These are phyloP conservation scores for Sisor rabdophorus DNA, from an alignment of 2,113 vertebrate genomes.

Conservation along the genomic window DNA sequence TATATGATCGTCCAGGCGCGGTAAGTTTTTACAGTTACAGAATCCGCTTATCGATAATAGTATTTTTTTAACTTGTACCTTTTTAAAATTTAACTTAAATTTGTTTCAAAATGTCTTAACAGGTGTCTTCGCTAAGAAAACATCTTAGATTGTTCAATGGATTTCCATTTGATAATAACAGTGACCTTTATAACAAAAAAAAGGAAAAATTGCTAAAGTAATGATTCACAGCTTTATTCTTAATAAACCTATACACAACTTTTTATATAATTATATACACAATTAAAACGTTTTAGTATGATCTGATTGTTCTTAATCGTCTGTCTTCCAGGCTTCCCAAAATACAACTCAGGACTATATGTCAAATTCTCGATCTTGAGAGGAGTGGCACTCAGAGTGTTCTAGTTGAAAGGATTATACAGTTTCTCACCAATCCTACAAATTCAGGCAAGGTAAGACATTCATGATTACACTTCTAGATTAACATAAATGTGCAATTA, in stretches of 20 bases:
- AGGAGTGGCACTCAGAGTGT: slow-evolving; percentile 86
- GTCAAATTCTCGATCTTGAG: slow-evolving; percentile 89
- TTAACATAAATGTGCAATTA: not conserved
- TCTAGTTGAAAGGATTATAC: slow-evolving; percentile 85
- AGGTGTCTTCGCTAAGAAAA: slow-evolving; percentile 87
- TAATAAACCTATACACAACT: not conserved
- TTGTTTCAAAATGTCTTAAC: slow-evolving; percentile 27
- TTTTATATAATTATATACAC: not conserved
- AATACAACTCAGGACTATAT: slow-evolving; percentile 78
- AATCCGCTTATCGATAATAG: too few species aligned
- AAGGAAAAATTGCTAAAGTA: slow-evolving; percentile 89
- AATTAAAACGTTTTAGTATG: not conserved
- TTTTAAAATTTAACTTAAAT: not conserved
- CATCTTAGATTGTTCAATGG: slow-evolving; percentile 92
- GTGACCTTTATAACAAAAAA: slow-evolving; percentile 83
- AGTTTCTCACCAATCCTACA: slow-evolving; percentile 83
- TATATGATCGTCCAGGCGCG: slow-evolving; percentile 91
- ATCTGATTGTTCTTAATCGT: slow-evolving; percentile 19
- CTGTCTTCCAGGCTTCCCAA: slow-evolving; percentile 47
- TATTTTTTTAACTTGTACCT: too few species aligned
- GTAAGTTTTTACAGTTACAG: slow-evolving; percentile 65
- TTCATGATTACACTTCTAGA: too few species aligned
- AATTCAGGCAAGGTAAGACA: slow-evolving; percentile 86
- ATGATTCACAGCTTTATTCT: slow-evolving; percentile 33
- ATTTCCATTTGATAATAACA: slow-evolving; percentile 84